Percentiles rank a stretch among this genome's conserved stretches.
Evolutionary conservation across 1,140 invertebrate genomes (phyloP).

Genomic region (Drosophila nigrodunni): DNA sequence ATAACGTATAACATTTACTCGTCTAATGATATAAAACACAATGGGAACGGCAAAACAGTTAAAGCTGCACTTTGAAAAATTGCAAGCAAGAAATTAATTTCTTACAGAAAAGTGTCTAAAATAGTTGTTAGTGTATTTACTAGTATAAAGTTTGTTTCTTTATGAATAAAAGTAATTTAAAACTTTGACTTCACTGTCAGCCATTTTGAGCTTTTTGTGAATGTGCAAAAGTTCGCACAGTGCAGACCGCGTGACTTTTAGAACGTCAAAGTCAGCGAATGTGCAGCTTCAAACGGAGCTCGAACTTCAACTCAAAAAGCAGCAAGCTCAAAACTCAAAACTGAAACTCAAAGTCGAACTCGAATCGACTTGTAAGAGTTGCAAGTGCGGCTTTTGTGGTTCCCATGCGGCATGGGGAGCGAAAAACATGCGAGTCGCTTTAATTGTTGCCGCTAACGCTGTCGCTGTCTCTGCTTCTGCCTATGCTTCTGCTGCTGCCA

Average conservation of each 20-base stretch:
- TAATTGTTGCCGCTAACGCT: slow-evolving; percentile 68
- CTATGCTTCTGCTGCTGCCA: slow-evolving; percentile 36
- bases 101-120: too few species aligned
- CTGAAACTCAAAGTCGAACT: not conserved
- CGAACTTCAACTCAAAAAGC: not conserved
- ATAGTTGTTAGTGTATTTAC: too few species aligned
- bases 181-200: not conserved
- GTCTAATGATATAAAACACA: slow-evolving; percentile 12
- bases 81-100: not conserved
- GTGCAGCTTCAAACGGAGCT: slow-evolving; percentile 43
- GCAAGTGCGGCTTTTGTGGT: slow-evolving; percentile 75
- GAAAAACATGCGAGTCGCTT: slow-evolving; percentile 77
- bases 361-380: slow-evolving; percentile 25
- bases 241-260: slow-evolving; percentile 59
- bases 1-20: slow-evolving; percentile 1
- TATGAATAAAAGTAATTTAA: not conserved
- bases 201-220: slow-evolving; percentile 20
- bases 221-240: slow-evolving; percentile 30
- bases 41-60: slow-evolving; percentile 10
- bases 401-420: slow-evolving; percentile 74
- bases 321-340: not conserved
- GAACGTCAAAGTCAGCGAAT: slow-evolving; percentile 63
- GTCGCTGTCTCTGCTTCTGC: too few species aligned
- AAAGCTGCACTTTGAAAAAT: not conserved
- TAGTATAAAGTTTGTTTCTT: too few species aligned